phyloP scores from a whole-genome alignment of 2,888 invertebrate genomes.

The Ecliptopera silaceata region DNA sequence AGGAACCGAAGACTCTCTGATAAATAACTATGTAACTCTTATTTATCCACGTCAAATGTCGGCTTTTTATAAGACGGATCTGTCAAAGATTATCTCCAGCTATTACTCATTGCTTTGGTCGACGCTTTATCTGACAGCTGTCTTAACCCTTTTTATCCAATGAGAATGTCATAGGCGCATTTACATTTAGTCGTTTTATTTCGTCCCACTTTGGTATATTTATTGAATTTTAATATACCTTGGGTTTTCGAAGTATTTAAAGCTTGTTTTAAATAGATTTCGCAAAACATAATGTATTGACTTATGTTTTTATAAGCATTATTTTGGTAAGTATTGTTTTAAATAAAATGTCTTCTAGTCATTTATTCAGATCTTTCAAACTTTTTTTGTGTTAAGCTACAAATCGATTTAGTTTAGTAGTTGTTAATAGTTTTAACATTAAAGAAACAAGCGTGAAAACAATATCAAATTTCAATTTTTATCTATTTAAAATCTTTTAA shows the following conservation, averaged over 20 bases:
- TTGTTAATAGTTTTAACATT: constrained; percentile 30
- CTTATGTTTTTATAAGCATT: no score
- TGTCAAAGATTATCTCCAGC: constrained; percentile 79
- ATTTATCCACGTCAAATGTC: constrained; percentile 78
- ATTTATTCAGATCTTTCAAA: constrained; percentile 2
- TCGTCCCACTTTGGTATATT: constrained; percentile 53
- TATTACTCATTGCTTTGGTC: constrained; percentile 78
- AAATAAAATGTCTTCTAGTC: no score
- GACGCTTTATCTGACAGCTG: constrained; percentile 78
- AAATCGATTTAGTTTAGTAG: constrained; percentile 28
- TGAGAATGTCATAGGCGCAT: constrained; percentile 76
- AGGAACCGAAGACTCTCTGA: constrained; percentile 68
- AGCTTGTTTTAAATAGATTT: no score
- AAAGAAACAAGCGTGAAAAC: constrained; percentile 30
- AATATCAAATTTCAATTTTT: constrained; percentile 52
- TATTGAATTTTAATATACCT: constrained; percentile 62
- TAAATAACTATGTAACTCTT: constrained; percentile 74
- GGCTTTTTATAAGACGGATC: constrained; percentile 80
- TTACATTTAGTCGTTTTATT: constrained; percentile 64
- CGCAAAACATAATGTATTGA: no score
- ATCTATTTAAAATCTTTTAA: constrained; percentile 52
- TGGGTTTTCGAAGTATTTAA: constrained; percentile 30
- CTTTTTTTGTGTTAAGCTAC: constrained; percentile 31
- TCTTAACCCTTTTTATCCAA: constrained; percentile 82
- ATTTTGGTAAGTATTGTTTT: no score